Percentiles rank a stretch among this genome's conserved stretches.
Conservation (phyloP, 2,797 vertebrate genomes). For the Sebastes kiyomatsui region DNA sequence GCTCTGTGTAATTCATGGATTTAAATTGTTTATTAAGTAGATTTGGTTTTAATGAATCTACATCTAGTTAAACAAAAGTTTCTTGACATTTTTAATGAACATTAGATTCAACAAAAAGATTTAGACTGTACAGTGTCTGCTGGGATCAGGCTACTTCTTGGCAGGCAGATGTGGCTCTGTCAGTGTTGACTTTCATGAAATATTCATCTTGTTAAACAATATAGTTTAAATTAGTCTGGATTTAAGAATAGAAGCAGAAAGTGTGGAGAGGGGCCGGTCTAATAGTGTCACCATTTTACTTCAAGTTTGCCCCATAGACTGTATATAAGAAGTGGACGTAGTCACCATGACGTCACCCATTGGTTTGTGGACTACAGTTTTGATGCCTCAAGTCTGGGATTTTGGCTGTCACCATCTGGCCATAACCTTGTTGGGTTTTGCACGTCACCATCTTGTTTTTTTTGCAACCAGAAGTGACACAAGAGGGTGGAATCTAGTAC, state of each 20-base stretch:
- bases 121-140: neutral
- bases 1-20: conserved; percentile 41
- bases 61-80: conserved; percentile 19
- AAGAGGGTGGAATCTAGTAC: too few relatives aligned
- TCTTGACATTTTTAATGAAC: neutral
- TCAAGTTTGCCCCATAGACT: too few relatives aligned
- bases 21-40: conserved; percentile 22
- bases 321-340: too few relatives aligned
- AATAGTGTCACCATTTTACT: too few relatives aligned
- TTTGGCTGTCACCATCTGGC: too few relatives aligned
- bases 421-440: too few relatives aligned
- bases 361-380: too few relatives aligned
- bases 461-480: too few relatives aligned
- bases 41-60: conserved; percentile 31
- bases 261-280: too few relatives aligned
- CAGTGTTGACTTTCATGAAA: neutral
- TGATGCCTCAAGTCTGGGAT: too few relatives aligned
- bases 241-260: neutral
- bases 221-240: neutral
- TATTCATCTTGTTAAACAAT: neutral
- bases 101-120: neutral
- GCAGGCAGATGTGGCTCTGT: neutral
- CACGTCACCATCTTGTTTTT: too few relatives aligned
- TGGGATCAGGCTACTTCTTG: conserved; percentile 10
- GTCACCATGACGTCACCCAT: too few relatives aligned